Evolutionary conservation across 2,113 vertebrate genomes (phyloP), one percentile per base, ranked within the genome.

Genomic region (Brienomyrus brachyistius): DNA sequence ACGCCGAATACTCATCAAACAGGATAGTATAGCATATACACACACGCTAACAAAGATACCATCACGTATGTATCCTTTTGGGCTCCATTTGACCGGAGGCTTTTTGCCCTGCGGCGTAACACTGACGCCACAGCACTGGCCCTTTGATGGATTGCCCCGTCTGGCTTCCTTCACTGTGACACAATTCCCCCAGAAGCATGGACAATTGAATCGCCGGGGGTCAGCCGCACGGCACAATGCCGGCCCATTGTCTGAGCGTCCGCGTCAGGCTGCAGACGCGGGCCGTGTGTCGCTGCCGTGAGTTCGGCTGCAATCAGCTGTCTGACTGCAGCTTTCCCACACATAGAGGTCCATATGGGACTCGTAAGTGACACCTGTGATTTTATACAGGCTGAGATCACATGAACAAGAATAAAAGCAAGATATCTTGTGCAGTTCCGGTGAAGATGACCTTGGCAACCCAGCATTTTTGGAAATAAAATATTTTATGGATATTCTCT

Each of bases 301-400:
- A 23, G 87, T 45, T 45, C 10, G 8, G 9, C n/a, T 1, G 86
- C 56, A 88, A 88, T 88, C 59, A 15, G 56, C 87, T 27, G 87
- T 88, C 59, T 45, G 87, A 88, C 23, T 45, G 31, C 87, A 5
- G 35, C 87, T 88, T 66, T 88, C 87, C 87, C 87, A 88, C 87
- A 88, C 35, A 21, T 54, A 66, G 54, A 45, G 51, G 54, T 43
- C 56, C 54, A 47, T 45, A 66, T 35, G 54, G 45, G 87, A 6
- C 43, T 15, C 40, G 13, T 40, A 35, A 19, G 17, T 15, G 21
- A 47, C 35, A 19, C 74, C 74, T 80, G 74, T 19, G 74, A 11
- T 74, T 74, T 74, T 35, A 74, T 0, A 35, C 4, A 15, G 9
- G 66, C 66, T 4, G n/a, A 15, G 66, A 19, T 43, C 17, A 15